Conservation (phyloP, 2,888 invertebrate species). For the Patella ulyssiponensis region DNA sequence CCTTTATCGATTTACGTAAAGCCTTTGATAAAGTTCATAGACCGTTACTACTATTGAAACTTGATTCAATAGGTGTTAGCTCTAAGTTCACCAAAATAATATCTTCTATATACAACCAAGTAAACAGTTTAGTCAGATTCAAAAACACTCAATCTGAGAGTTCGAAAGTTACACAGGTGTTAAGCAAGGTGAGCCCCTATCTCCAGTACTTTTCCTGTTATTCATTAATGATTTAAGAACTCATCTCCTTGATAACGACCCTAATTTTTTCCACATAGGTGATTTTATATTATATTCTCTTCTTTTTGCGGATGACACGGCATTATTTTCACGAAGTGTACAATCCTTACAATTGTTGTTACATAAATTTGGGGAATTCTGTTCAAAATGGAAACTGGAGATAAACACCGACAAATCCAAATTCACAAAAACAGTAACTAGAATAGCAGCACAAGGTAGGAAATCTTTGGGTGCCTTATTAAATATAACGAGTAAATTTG, state of each 20-base stretch:
- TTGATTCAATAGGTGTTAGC: neutral
- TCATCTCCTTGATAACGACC: neutral
- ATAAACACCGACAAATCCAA: neutral
- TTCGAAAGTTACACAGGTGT: neutral
- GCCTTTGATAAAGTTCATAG: neutral
- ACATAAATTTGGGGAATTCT: neutral
- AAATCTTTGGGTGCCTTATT: neutral
- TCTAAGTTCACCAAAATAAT: neutral
- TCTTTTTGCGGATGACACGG: slow-evolving; percentile 4
- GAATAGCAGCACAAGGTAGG: neutral
- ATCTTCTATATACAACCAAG: neutral
- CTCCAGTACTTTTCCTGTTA: neutral
- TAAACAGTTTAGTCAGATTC: neutral
- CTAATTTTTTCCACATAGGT: neutral
- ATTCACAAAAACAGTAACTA: neutral
- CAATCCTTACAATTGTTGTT: neutral
- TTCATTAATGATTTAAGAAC: too few relatives aligned
- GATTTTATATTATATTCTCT: neutral
- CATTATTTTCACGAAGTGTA: neutral
- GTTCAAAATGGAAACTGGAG: neutral
- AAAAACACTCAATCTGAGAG: neutral
- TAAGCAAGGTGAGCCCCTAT: neutral
- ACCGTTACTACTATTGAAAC: neutral
- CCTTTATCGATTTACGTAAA: neutral
- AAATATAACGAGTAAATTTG: neutral